Evolutionary conservation across 1,140 invertebrate genomes (phyloP), one percentile per base, ranked within the genome.

Genomic region (Hyphantria cunea): DNA sequence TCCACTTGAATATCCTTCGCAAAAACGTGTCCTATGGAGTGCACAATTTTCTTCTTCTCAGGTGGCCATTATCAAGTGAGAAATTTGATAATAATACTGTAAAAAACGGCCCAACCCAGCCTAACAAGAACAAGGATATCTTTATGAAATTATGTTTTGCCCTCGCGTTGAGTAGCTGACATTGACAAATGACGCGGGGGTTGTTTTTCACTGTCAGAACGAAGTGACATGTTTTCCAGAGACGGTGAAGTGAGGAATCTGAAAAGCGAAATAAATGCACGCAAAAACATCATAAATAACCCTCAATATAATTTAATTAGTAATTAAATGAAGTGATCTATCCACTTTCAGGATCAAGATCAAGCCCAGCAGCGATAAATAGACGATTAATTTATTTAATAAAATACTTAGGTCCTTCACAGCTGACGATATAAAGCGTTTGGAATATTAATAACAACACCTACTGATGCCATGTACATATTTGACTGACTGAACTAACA

Each of bases 81-180:
- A 73, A 56, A 68, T 49, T 72, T 71, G 70, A 75, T 69, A 74
- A 72, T 50, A 60, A 64, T 73, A 66, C 63, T 56, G 71, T 78
- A 76, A 72, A 74, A 78, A 74, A 53, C 62, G 66, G 64, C 49
- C 62, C 63, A 62, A 66, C 68, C 64, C 65, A 56, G 56, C 67
- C 64, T 80, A 79, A 81, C 74, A 79, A 80, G 77, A 84, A 81
- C 78, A 82, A 72, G 72, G 78, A 86, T 78, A 80, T 88, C 82
- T 88, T 84, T 85, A 86, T 86, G 75, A 84, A 86, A 86, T 86
- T 80, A 82, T 86, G 80, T 85, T 86, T 84, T 82, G 81, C 79
- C 70, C 76, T 56, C 61, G 68, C 77, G 79, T 66, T 74, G 85
- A 88, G 82, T 79, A 68, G 67, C 66, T 82, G 84, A 86, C 84